Base-by-base conservation (phyloP, 35 echinoderm and acorn worm genomes). In the Hemicentrotus pulcherrimus region DNA sequence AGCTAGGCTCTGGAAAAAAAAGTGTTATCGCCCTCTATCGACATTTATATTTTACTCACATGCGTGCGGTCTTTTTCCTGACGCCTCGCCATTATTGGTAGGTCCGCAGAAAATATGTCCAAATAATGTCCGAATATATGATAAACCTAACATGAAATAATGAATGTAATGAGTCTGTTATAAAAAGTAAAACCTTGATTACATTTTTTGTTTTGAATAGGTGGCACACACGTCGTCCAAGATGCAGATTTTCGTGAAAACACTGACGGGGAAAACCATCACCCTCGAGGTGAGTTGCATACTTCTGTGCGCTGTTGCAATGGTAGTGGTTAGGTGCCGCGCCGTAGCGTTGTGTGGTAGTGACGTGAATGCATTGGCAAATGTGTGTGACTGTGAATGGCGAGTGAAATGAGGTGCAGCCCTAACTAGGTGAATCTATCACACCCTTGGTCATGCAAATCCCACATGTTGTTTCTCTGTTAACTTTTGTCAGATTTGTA, bases 241-340 rank as follows among this genome's bases (percentile, higher is more conserved):
- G 88, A 97, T 97, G 97, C 97, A 97, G 97, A 97, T 97, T 48
- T 97, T 97, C 85, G 97, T 97, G 94, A 97, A 97, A 90, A 97
- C 97, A 46, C 86, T 97, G 94, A 97, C 97, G 95, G 96, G 97
- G 92, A 97, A 97, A 97, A 97, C 97, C 48, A 97, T 97, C 94
- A 97, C 97, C 92, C 97, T 97, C 91, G 97, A 97, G 97, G 97
- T 95, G 92, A 61, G 91, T 96, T 24, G 48, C 22, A 41, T n/a
- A n/a, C n/a, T 78, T 60, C 86, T 32, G 22, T n/a, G 22, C 19
- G 65, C 65, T 28, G 28, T 28, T 78, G 65, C 61, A 70, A 70
- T 70, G 61, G 48, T 9, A 48, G 47, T 50, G 48, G 48, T 2
- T 88, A 15, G 15, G 31, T 47, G 46, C 31, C 31, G 85, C 31